A percentile compares a stretch with the other conserved stretches of the same genome.
Evolutionary conservation across 2,113 vertebrate genomes (phyloP).

Genomic region (Pseudonaja textilis): DNA sequence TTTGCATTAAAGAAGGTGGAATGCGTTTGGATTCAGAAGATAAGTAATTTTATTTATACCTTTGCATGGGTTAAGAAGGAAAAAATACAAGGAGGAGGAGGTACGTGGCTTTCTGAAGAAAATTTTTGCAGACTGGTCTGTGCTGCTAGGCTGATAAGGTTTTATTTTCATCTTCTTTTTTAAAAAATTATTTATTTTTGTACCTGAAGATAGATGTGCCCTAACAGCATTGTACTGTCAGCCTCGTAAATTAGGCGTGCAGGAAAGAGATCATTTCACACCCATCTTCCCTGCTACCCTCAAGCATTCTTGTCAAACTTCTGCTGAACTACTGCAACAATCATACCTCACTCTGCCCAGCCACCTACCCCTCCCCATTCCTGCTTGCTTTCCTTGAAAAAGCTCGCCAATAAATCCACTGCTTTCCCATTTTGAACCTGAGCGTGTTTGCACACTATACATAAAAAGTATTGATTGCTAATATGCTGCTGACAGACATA

Average conservation of each 20-base stretch:
- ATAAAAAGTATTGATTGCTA: slow-evolving; percentile 29
- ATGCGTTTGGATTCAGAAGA: slow-evolving; percentile 60
- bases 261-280: slow-evolving; percentile 3
- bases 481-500: slow-evolving; percentile 37
- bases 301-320: slow-evolving; percentile 32
- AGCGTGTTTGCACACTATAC: slow-evolving; percentile 14
- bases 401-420: slow-evolving; percentile 29
- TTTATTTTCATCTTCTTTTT: slow-evolving; percentile 42
- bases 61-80: slow-evolving; percentile 42
- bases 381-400: not conserved
- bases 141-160: slow-evolving; percentile 45
- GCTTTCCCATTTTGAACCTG: slow-evolving; percentile 21
- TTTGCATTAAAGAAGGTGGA: slow-evolving; percentile 51
- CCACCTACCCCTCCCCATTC: not conserved
- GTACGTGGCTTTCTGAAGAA: slow-evolving; percentile 58
- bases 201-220: slow-evolving; percentile 46
- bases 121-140: slow-evolving; percentile 47
- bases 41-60: slow-evolving; percentile 70
- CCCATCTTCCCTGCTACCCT: not conserved
- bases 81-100: slow-evolving; percentile 34
- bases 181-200: slow-evolving; percentile 9
- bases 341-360: not conserved
- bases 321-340: not conserved
- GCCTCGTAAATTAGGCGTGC: slow-evolving; percentile 43
- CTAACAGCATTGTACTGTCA: slow-evolving; percentile 28